A percentile compares a stretch with the other conserved stretches of the same genome.
These are phyloP conservation scores for Phenacoccus solenopsis DNA, from an alignment of 1,140 invertebrate genomes.

Conservation along the genomic window DNA sequence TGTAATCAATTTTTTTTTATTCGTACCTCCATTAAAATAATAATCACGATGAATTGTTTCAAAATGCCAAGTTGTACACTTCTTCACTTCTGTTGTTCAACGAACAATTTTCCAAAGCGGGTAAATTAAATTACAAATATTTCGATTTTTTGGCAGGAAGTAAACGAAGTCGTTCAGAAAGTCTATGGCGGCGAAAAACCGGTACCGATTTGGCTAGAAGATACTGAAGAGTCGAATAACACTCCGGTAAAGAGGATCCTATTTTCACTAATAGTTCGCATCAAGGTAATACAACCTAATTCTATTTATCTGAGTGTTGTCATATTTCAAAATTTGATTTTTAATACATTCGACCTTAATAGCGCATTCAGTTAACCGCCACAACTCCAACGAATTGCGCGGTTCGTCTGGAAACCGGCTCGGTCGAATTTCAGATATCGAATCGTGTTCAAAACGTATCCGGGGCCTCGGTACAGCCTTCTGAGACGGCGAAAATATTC, in stretches of 20 bases:
- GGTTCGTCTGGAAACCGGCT: conserved; percentile 85
- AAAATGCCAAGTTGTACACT: too few species aligned
- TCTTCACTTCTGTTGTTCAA: not conserved
- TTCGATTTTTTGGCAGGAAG: conserved; percentile 48
- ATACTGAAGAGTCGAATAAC: conserved; percentile 43
- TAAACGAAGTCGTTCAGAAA: conserved; percentile 94
- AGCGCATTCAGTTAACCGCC: conserved; percentile 92
- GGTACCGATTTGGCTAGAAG: conserved; percentile 79
- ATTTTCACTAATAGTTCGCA: conserved; percentile 74
- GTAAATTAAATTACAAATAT: not conserved
- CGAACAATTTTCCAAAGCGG: not conserved
- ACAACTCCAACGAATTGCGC: conserved; percentile 95
- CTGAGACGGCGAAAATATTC: conserved; percentile 65
- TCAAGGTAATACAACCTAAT: conserved; percentile 46
- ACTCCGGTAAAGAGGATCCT: conserved; percentile 52
- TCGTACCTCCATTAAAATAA: too few species aligned
- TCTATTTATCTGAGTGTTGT: not conserved
- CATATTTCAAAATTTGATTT: not conserved
- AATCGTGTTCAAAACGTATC: conserved; percentile 86
- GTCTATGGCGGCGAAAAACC: conserved; percentile 91
- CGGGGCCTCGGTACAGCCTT: conserved; percentile 44
- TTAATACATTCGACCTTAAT: conserved; percentile 25
- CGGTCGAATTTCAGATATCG: conserved; percentile 79
- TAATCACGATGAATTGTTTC: too few species aligned
- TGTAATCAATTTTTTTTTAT: too few species aligned